Base-by-base conservation (phyloP, 35 echinoderm and acorn worm species). In the Ophioderma brevispina region DNA sequence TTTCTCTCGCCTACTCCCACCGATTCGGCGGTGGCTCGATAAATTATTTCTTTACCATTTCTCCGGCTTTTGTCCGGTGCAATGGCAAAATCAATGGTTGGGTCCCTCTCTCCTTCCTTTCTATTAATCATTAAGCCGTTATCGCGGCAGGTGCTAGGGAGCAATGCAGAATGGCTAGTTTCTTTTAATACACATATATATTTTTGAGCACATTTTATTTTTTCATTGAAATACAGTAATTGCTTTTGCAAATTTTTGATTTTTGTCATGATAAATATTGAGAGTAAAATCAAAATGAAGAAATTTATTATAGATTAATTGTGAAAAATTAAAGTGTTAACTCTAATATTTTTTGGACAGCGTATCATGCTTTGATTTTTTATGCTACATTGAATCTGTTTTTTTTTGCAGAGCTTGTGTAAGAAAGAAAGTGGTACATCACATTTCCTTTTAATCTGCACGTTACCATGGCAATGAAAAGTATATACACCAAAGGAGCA, bases 1-100 rank as follows among this genome's bases (percentile, higher is more conserved):
- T 46, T 46, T 46, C 41, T 46, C 41, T 70, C 59, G 15, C 59
- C 59, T 25, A 25, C 59, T 30, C 15, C 15, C 28, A 3, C 59
- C 59, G 28, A 30, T 30, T 3, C 10, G 3, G 15, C 59, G 59
- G 17, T 70, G 59, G 28, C 28, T 70, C 59, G 15, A 70, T 70
- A 70, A 70, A 70, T 70, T 70, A 70, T 70, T 70, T 70, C 59
- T 18, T 70, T 70, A 30, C 59, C 59, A 70, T 70, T 70, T 70
- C 59, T 70, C 59, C 59, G 59, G 59, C 59, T 70, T 70, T 70
- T 70, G 59, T 70, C 59, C 59, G 28, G 59, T 70, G 59, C 59
- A 70, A 70, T 70, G 59, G 59, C 28, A 70, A 70, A 70, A 70
- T 70, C 59, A 70, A 70, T 70, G 28, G 59, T 13, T 25, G 59